Evolutionary conservation across 2,797 vertebrate species (phyloP).

Genomic region (Helostoma temminkii): DNA sequence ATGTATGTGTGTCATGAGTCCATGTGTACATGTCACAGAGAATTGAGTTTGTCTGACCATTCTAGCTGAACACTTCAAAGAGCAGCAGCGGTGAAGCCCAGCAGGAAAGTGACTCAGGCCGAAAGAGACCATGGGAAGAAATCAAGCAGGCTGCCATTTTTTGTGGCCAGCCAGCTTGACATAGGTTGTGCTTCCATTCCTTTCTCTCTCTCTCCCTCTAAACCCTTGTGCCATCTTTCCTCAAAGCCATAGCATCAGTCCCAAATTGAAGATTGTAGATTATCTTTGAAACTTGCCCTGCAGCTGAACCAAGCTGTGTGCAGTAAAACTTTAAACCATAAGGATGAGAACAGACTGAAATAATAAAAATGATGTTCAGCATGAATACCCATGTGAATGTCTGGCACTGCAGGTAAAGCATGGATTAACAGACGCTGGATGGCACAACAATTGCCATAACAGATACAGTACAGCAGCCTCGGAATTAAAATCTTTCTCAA

Average conservation of each 20-base stretch:
- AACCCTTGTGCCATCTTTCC: constrained; percentile 10
- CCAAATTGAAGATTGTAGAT: constrained; percentile 64
- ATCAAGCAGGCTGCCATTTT: constrained; percentile 66
- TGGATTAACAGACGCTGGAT: constrained; percentile 12
- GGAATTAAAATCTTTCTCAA: constrained; percentile 2
- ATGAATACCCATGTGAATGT: constrained; percentile 27
- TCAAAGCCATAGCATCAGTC: constrained; percentile 36
- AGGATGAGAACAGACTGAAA: constrained; percentile 20
- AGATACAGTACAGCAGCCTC: neutral
- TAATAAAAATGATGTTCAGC: constrained; percentile 44
- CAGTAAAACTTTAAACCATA: constrained; percentile 46
- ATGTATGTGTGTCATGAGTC: constrained; percentile 17
- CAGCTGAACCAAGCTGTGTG: constrained; percentile 32
- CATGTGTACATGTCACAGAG: constrained; percentile 26
- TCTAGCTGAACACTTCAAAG: constrained; percentile 68
- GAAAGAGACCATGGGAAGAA: constrained; percentile 66
- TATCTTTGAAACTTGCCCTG: constrained; percentile 54
- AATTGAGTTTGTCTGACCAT: constrained; percentile 48
- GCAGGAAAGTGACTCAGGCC: constrained; percentile 57
- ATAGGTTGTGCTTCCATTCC: constrained; percentile 46
- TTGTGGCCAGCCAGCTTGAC: constrained; percentile 44
- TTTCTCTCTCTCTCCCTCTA: constrained; percentile 17
- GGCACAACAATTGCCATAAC: neutral
- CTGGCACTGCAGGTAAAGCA: constrained; percentile 27
- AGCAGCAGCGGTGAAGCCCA: constrained; percentile 55